phyloP scores from a whole-genome alignment of 2,888 invertebrate genomes.

The Sinopyrophorus schimmeli region DNA sequence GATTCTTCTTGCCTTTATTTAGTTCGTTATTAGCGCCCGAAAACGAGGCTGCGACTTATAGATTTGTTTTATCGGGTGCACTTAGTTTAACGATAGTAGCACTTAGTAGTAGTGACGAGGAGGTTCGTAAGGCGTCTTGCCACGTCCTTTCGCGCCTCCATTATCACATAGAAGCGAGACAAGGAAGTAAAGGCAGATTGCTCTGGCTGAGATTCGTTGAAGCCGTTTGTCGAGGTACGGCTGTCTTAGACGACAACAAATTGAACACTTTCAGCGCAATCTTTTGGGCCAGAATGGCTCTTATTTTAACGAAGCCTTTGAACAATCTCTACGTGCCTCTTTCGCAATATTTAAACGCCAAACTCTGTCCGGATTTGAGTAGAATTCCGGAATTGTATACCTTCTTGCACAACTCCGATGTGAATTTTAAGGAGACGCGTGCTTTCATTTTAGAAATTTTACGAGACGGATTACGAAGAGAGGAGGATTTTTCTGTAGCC shows the following conservation, averaged over 20 bases:
- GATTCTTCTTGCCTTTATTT: constrained; percentile 79
- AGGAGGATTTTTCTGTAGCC: constrained; percentile 73
- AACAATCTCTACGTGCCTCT: constrained; percentile 77
- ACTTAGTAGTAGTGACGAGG: constrained; percentile 67
- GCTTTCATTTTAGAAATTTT: constrained; percentile 79
- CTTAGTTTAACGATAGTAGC: constrained; percentile 72
- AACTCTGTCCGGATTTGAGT: constrained; percentile 73
- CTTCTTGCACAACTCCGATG: constrained; percentile 78
- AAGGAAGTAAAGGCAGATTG: constrained; percentile 66
- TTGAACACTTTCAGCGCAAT: constrained; percentile 59
- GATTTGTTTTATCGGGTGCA: constrained; percentile 70
- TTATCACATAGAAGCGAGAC: constrained; percentile 70
- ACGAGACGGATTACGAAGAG: constrained; percentile 73
- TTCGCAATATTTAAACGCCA: constrained; percentile 59
- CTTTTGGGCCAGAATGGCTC: constrained; percentile 71
- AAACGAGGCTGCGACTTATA: constrained; percentile 71
- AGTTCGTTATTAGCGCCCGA: constrained; percentile 75
- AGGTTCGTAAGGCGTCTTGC: constrained; percentile 73
- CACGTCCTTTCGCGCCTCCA: constrained; percentile 75
- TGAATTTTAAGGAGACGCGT: constrained; percentile 69
- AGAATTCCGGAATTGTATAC: constrained; percentile 87
- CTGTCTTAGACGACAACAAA: constrained; percentile 46
- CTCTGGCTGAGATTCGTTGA: constrained; percentile 71
- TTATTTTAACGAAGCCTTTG: constrained; percentile 73
- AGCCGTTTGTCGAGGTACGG: constrained; percentile 66